These are phyloP conservation scores for Amiota mariae DNA, from an alignment of 2,888 invertebrate genomes.

Conservation along the genomic window DNA sequence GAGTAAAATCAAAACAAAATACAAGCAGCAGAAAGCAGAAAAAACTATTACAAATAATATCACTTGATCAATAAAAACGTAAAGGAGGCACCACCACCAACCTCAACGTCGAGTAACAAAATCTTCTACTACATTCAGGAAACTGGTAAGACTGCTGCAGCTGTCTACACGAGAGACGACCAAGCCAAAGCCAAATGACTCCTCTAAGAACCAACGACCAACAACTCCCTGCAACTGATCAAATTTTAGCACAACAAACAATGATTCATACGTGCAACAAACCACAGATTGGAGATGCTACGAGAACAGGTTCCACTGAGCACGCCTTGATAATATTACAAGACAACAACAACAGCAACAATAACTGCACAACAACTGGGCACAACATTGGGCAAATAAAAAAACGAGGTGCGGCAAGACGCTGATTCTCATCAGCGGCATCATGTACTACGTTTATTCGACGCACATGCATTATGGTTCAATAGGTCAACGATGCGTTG, in stretches of 20 bases:
- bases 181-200: slow-evolving; percentile 64
- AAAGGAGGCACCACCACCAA: slow-evolving; percentile 9
- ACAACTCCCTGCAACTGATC: not conserved
- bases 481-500: slow-evolving; percentile 73
- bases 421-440: slow-evolving; percentile 17
- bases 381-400: not conserved
- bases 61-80: slow-evolving; percentile 28
- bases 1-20: not conserved
- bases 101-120: slow-evolving; percentile 1
- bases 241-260: slow-evolving; percentile 56
- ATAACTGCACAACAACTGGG: not conserved
- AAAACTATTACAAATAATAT: slow-evolving; percentile 28
- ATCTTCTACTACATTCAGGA: slow-evolving; percentile 5
- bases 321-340: slow-evolving; percentile 50
- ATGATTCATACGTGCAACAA: slow-evolving; percentile 65
- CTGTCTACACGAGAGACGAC: slow-evolving; percentile 49
- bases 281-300: slow-evolving; percentile 40
- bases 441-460: slow-evolving; percentile 8
- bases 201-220: not conserved
- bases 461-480: slow-evolving; percentile 62
- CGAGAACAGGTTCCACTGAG: slow-evolving; percentile 55
- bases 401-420: not conserved
- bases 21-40: not conserved
- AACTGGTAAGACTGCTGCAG: slow-evolving; percentile 54
- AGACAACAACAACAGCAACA: not conserved